Conservation (phyloP, 2,888 invertebrate species). For the Archaeoteleia sp. region DNA sequence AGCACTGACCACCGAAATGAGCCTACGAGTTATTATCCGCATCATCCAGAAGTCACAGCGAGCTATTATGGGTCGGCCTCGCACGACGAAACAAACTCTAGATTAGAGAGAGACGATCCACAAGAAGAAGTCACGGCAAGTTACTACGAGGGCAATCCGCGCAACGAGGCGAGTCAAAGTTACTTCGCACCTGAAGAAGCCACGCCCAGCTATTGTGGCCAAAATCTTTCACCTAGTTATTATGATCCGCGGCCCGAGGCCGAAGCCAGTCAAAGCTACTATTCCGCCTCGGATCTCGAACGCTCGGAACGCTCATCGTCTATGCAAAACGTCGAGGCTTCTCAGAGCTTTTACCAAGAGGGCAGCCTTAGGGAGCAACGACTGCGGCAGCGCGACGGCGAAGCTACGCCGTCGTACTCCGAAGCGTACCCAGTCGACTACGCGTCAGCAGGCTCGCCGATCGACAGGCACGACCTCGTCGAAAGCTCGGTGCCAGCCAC, state of each 20-base stretch:
- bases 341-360: conserved; percentile 71
- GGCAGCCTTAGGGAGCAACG: conserved; percentile 60
- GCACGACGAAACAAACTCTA: conserved; percentile 59
- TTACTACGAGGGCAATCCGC: conserved; percentile 64
- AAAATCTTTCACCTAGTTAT: conserved; percentile 66
- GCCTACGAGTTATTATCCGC: conserved; percentile 68
- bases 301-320: conserved; percentile 61
- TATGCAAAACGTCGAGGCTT: conserved; percentile 68
- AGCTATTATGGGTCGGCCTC: conserved; percentile 63
- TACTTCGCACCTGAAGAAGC: conserved; percentile 67
- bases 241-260: conserved; percentile 68
- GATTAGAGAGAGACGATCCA: conserved; percentile 60
- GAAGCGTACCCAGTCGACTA: conserved; percentile 70
- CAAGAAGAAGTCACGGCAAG: conserved; percentile 68
- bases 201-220: conserved; percentile 66
- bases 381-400: conserved; percentile 65
- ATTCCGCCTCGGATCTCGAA: conserved; percentile 65
- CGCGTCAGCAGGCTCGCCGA: conserved; percentile 66
- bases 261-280: conserved; percentile 71
- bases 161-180: conserved; percentile 69
- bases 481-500: conserved; percentile 71
- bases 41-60: conserved; percentile 64
- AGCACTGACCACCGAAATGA: conserved; percentile 67
- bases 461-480: conserved; percentile 72
- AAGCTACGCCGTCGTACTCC: conserved; percentile 70